phyloP scores from a whole-genome alignment of 2,888 invertebrate species.

The Argyresthia albistria region DNA sequence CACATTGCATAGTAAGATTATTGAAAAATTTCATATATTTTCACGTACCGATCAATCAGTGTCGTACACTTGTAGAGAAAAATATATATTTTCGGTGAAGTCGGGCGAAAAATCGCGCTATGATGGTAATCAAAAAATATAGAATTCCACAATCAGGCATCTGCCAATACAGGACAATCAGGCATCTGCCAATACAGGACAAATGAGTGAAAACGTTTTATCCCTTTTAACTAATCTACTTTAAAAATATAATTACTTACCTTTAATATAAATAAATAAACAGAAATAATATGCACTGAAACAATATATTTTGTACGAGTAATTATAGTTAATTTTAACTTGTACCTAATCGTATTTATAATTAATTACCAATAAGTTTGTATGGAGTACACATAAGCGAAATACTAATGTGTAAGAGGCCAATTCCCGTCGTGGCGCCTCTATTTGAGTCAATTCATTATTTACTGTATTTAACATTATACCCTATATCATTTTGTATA shows the following conservation, averaged over 20 bases:
- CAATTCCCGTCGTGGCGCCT: conserved; percentile 14
- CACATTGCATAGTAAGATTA: conserved; percentile 14
- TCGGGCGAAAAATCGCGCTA: too few relatives aligned
- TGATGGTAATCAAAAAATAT: neutral
- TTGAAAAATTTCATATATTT: conserved; percentile 13
- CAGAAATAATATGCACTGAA: conserved; percentile 33
- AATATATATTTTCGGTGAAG: too few relatives aligned
- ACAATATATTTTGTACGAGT: conserved; percentile 52
- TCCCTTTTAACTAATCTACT: conserved; percentile 2
- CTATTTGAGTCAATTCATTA: conserved; percentile 55
- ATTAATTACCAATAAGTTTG: conserved; percentile 42
- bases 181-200: conserved; percentile 3
- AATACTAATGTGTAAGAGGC: neutral
- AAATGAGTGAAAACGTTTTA: conserved; percentile 5
- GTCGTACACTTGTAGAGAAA: neutral
- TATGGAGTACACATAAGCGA: conserved; percentile 38
- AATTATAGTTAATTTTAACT: conserved; percentile 50
- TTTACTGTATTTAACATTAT: conserved; percentile 26
- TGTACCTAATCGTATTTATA: conserved; percentile 35
- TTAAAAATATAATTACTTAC: conserved; percentile 2
- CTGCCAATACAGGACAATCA: conserved; percentile 1
- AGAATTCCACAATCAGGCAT: neutral
- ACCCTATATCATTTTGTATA: conserved; percentile 19
- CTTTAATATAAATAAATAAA: conserved; percentile 1
- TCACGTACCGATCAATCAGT: conserved; percentile 7